Evolutionary conservation across 1,140 invertebrate species (phyloP).

Genomic region (Lamellibrachia luymesi): DNA sequence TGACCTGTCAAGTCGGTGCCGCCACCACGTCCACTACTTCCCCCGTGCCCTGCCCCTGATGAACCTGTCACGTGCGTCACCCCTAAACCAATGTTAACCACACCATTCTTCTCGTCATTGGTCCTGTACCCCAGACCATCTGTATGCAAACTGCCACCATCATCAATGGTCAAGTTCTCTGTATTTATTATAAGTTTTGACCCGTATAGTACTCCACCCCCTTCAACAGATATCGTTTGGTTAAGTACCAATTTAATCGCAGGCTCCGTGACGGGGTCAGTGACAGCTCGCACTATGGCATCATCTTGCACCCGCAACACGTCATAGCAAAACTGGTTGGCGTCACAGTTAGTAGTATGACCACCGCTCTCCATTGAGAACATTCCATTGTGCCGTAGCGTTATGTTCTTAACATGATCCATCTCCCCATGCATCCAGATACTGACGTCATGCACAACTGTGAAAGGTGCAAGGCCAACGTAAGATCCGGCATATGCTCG

Average conservation of each 20-base stretch:
- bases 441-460: constrained; percentile 40
- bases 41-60: constrained; percentile 44
- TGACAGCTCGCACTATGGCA: constrained; percentile 34
- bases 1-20: constrained; percentile 38
- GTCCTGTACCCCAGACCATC: constrained; percentile 38
- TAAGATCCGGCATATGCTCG: constrained; percentile 39
- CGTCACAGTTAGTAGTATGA: constrained; percentile 27
- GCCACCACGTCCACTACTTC: constrained; percentile 39
- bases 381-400: constrained; percentile 40
- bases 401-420: constrained; percentile 41
- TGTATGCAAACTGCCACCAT: constrained; percentile 41
- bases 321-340: constrained; percentile 33
- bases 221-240: constrained; percentile 29
- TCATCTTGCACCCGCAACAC: constrained; percentile 41
- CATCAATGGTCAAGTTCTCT: constrained; percentile 40
- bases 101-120: constrained; percentile 24
- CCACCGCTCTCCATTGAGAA: constrained; percentile 37
- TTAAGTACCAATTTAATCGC: constrained; percentile 28
- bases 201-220: constrained; percentile 38
- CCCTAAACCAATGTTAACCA: constrained; percentile 37
- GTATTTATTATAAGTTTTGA: constrained; percentile 37
- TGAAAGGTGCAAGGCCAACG: constrained; percentile 39
- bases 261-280: constrained; percentile 33
- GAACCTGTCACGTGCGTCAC: constrained; percentile 33
- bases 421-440: constrained; percentile 44